phyloP scores from a whole-genome alignment of 2,113 vertebrate genomes.

The Notarius lentiginosus region DNA sequence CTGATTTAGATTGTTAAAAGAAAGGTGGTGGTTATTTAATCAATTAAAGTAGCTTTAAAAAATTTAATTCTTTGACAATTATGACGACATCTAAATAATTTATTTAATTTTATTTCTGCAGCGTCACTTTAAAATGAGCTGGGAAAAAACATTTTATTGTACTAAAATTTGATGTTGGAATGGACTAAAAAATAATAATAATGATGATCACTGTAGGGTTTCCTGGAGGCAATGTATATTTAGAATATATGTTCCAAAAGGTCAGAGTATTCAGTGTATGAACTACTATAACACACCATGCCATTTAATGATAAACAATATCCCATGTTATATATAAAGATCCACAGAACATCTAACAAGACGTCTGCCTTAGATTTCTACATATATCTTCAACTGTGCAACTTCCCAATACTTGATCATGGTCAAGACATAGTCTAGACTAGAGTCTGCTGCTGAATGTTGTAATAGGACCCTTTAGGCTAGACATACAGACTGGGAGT shows the following conservation, averaged over 20 bases:
- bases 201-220: not conserved
- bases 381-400: constrained; percentile 3
- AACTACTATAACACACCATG: not conserved
- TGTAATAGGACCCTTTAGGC: constrained; percentile 15
- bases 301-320: not conserved
- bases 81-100: too few species aligned
- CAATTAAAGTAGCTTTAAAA: too few species aligned
- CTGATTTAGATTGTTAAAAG: too few species aligned
- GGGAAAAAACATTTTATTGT: too few species aligned
- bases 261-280: not conserved
- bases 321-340: not conserved
- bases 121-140: too few species aligned
- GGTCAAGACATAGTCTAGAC: constrained; percentile 22
- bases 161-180: not conserved
- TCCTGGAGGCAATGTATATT: not conserved
- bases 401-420: constrained; percentile 25
- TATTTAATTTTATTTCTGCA: too few species aligned
- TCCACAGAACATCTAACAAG: not conserved
- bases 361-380: not conserved
- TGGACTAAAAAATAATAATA: too few species aligned
- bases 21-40: too few species aligned
- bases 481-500: constrained; percentile 44
- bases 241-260: not conserved
- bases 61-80: too few species aligned
- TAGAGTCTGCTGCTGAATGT: constrained; percentile 15